These are phyloP conservation scores for Drosophila kohkoa DNA, from an alignment of 1,140 invertebrate genomes.

Conservation along the genomic window DNA sequence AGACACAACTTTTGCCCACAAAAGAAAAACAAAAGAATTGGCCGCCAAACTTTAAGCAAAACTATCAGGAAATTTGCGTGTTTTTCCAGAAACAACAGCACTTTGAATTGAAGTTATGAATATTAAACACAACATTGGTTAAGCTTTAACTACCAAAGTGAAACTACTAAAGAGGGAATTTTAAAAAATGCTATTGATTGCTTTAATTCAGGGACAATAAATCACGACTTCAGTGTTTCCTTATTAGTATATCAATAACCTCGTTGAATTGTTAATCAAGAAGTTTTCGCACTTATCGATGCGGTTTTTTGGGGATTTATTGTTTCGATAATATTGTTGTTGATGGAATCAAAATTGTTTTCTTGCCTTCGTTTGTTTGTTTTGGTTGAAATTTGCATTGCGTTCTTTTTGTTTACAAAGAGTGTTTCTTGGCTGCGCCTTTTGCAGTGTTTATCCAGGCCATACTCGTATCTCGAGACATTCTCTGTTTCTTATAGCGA, in stretches of 20 bases:
- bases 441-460: constrained; percentile 33
- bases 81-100: constrained; percentile 8
- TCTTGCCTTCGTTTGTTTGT: not conserved
- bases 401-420: constrained; percentile 63
- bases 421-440: constrained; percentile 62
- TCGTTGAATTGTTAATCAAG: constrained; percentile 9
- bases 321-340: constrained; percentile 44
- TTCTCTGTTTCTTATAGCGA: constrained; percentile 66
- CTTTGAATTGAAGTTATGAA: constrained; percentile 15
- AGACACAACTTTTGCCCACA: constrained; percentile 45
- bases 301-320: constrained; percentile 21
- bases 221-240: too few species aligned
- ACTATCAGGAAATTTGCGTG: constrained; percentile 58
- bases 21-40: constrained; percentile 46
- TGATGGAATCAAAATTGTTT: constrained; percentile 52
- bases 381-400: constrained; percentile 44
- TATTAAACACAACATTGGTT: not conserved
- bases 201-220: too few species aligned
- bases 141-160: not conserved
- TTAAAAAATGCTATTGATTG: too few species aligned
- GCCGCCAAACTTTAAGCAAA: constrained; percentile 21
- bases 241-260: not conserved
- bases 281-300: not conserved
- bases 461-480: constrained; percentile 33
- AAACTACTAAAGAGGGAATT: too few species aligned